These are phyloP conservation scores for Triops longicaudatus DNA, from an alignment of 1,140 invertebrate genomes.

Conservation along the genomic window DNA sequence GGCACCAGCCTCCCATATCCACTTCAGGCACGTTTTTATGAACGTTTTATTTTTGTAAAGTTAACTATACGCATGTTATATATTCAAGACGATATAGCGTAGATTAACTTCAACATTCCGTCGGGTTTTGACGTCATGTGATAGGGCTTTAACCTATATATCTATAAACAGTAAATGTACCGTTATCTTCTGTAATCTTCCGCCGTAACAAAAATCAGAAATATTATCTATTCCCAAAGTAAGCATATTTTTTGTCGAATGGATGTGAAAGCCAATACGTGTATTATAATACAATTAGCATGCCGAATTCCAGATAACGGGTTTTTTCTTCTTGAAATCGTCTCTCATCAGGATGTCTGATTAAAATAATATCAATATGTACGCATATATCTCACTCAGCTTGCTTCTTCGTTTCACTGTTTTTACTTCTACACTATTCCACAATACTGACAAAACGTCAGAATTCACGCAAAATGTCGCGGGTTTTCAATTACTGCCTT, in stretches of 20 bases:
- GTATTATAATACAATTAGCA: neutral
- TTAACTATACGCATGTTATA: slow-evolving; percentile 8
- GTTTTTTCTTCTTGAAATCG: no score
- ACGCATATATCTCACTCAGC: no score
- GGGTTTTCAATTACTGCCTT: no score
- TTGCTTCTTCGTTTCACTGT: no score
- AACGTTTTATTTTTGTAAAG: slow-evolving; percentile 13
- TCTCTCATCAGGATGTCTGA: no score
- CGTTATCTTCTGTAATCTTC: neutral
- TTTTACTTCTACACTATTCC: no score
- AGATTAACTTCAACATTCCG: neutral
- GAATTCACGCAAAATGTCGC: no score
- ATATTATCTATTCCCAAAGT: neutral
- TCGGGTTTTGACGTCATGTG: neutral
- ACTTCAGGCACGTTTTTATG: neutral
- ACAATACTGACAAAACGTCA: no score
- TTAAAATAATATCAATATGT: no score
- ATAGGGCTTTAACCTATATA: slow-evolving; percentile 1
- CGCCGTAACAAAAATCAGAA: neutral
- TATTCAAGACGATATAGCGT: neutral
- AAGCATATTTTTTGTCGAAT: slow-evolving; percentile 14
- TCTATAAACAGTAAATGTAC: neutral
- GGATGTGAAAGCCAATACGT: slow-evolving; percentile 6
- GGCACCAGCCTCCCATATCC: neutral
- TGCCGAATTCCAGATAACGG: neutral